Evolutionary conservation across 2,113 vertebrate species (phyloP).

Genomic region (Orcinus orca): DNA sequence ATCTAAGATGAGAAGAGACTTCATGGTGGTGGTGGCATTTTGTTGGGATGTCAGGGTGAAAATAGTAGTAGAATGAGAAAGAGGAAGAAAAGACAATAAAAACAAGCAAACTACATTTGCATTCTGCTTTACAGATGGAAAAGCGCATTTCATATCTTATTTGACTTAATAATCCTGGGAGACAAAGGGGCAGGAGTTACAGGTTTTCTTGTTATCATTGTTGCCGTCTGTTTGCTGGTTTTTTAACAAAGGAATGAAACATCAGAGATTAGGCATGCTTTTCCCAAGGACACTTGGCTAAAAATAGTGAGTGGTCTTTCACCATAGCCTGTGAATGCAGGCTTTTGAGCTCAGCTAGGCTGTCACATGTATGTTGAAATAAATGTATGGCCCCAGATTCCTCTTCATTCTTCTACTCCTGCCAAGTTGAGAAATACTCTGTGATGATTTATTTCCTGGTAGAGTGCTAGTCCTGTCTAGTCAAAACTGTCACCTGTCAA

Average conservation of each 20-base stretch:
- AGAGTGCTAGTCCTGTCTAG: neutral
- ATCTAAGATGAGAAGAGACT: neutral
- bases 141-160: fast-evolving
- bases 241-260: neutral
- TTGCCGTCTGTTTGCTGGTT: neutral
- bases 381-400: neutral
- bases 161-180: neutral
- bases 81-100: neutral
- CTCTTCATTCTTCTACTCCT: neutral
- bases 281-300: neutral
- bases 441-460: neutral
- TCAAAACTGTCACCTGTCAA: neutral
- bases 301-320: neutral
- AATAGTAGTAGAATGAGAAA: neutral
- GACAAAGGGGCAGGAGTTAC: neutral
- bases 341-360: neutral
- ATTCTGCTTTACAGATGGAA: neutral
- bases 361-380: neutral
- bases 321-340: neutral
- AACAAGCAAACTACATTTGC: neutral
- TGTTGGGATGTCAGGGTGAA: neutral
- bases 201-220: neutral
- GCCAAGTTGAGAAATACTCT: neutral
- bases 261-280: neutral
- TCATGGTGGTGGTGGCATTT: neutral